Evolutionary conservation across 2,113 vertebrate genomes (phyloP).

Genomic region (Lynx canadensis): DNA sequence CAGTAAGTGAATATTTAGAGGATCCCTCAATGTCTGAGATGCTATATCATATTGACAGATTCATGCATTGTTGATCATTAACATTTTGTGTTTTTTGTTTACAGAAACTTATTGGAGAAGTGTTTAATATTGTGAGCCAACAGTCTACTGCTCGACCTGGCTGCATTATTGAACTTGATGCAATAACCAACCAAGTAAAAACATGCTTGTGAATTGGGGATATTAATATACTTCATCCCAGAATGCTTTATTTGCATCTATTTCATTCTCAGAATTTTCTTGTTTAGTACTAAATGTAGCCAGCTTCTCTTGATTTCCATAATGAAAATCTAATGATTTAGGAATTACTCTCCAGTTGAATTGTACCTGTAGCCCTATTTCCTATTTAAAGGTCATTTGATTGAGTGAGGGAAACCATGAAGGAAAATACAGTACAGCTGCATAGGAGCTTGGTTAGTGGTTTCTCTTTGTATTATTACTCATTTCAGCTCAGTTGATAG

Average conservation of each 20-base stretch:
- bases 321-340: slow-evolving; percentile 21
- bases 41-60: neutral
- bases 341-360: neutral
- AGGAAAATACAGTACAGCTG: neutral
- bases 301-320: neutral
- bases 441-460: neutral
- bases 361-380: neutral
- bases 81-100: slow-evolving; percentile 76
- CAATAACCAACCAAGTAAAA: slow-evolving; percentile 96
- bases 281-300: slow-evolving; percentile 10
- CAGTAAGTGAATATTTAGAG: slow-evolving; percentile 19
- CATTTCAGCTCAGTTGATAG: neutral
- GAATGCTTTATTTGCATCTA: neutral
- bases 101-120: slow-evolving; percentile 98
- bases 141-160: slow-evolving; percentile 98
- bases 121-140: slow-evolving; percentile 99
- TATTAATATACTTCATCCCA: slow-evolving; percentile 6
- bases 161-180: slow-evolving; percentile 97
- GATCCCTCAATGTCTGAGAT: neutral
- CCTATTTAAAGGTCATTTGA: slow-evolving; percentile 16
- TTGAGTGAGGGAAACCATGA: neutral
- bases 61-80: slow-evolving; percentile 43
- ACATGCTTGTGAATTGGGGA: slow-evolving; percentile 51
- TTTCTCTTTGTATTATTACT: neutral
- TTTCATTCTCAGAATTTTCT: slow-evolving; percentile 49